A percentile compares a stretch with the other conserved stretches of the same genome.
Evolutionary conservation across 2,113 vertebrate genomes (phyloP).

Genomic region (Pogonocichla stellata): DNA sequence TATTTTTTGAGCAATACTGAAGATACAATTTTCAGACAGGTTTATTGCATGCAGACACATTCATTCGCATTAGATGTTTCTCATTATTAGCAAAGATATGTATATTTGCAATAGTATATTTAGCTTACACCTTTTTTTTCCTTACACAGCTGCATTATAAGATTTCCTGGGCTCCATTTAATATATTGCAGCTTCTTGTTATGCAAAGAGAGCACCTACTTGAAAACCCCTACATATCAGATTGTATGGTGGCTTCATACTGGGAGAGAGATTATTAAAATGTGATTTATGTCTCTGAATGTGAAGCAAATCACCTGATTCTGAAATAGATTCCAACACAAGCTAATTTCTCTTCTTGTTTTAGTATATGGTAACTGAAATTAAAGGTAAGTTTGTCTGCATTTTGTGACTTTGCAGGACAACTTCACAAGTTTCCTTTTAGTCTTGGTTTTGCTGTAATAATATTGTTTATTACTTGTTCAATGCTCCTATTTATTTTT

Average conservation of each 20-base stretch:
- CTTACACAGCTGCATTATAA: slow-evolving; percentile 34
- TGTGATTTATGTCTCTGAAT: slow-evolving; percentile 53
- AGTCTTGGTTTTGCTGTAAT: neutral
- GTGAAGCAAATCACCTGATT: slow-evolving; percentile 62
- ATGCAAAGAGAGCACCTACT: slow-evolving; percentile 57
- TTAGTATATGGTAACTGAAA: slow-evolving; percentile 53
- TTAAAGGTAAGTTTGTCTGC: slow-evolving; percentile 19
- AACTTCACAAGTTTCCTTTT: slow-evolving; percentile 18
- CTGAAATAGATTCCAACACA: slow-evolving; percentile 51
- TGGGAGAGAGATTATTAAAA: slow-evolving; percentile 71
- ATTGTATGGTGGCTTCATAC: slow-evolving; percentile 55
- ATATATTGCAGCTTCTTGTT: slow-evolving; percentile 59
- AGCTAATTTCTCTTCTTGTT: slow-evolving; percentile 61
- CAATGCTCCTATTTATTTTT: neutral
- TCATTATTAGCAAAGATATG: slow-evolving; percentile 47
- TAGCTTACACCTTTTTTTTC: slow-evolving; percentile 47
- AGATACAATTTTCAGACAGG: slow-evolving; percentile 28
- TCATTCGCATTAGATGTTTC: slow-evolving; percentile 23
- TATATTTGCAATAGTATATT: slow-evolving; percentile 54
- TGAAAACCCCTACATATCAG: slow-evolving; percentile 53
- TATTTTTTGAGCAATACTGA: slow-evolving; percentile 45
- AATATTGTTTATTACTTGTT: slow-evolving; percentile 28
- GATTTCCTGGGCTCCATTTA: slow-evolving; percentile 53
- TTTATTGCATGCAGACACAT: slow-evolving; percentile 46
- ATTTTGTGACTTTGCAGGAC: slow-evolving; percentile 32